phyloP scores from a whole-genome alignment of 2,888 invertebrate genomes.

The Chymomyza fuscimana region DNA sequence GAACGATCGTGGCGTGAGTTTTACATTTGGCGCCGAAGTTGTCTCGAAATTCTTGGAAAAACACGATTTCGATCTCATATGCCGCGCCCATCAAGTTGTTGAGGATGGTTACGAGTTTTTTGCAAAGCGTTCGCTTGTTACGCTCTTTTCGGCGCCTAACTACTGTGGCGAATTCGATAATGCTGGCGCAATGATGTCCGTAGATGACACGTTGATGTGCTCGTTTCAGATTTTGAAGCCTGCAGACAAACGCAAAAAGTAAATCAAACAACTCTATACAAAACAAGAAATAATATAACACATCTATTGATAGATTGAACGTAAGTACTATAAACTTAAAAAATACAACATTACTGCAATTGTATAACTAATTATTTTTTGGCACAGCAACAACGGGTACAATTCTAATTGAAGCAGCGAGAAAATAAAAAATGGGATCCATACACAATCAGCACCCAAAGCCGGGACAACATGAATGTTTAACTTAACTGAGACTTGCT shows the following conservation, averaged over 20 bases:
- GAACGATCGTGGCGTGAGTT: conserved; percentile 99
- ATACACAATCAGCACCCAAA: conserved; percentile 23
- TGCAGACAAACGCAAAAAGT: conserved; percentile 96
- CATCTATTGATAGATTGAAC: conserved; percentile 50
- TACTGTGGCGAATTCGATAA: conserved; percentile 96
- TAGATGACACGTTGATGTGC: conserved; percentile 99
- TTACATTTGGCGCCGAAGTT: conserved; percentile 99
- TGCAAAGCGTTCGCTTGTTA: conserved; percentile 97
- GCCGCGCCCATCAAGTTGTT: conserved; percentile 99
- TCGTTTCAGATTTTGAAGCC: conserved; percentile 98
- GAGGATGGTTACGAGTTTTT: conserved; percentile 99
- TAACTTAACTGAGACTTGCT: conserved; percentile 61
- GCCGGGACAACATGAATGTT: conserved; percentile 48
- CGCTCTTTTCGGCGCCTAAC: conserved; percentile 94
- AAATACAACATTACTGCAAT: background rate
- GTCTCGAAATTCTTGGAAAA: conserved; percentile 99
- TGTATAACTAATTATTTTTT: background rate
- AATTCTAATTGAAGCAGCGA: conserved; percentile 49
- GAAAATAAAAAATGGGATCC: conserved; percentile 17
- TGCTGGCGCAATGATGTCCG: conserved; percentile 98
- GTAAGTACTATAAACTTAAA: conserved; percentile 39
- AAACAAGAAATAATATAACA: conserved; percentile 37
- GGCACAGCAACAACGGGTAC: conserved; percentile 42
- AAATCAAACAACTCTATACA: conserved; percentile 59
- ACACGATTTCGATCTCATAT: conserved; percentile 99